Evolutionary conservation across 1,140 invertebrate genomes (phyloP).

Genomic region (Melitaea cinxia): DNA sequence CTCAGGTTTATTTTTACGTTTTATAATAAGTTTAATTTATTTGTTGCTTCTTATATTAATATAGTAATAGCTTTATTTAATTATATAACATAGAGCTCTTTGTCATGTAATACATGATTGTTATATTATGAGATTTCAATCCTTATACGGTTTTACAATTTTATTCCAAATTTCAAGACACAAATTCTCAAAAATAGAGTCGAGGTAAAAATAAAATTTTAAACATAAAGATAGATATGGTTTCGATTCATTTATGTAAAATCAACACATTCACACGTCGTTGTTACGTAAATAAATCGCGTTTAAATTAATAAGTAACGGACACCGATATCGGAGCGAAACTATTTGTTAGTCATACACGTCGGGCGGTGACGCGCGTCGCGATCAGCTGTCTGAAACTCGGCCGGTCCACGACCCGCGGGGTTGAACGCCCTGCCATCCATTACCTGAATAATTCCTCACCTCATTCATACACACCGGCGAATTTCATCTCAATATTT

Average conservation of each 20-base stretch:
- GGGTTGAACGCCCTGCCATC: slow-evolving; percentile 59
- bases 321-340: slow-evolving; percentile 42
- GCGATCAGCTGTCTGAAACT: slow-evolving; percentile 72
- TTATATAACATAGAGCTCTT: too few relatives aligned
- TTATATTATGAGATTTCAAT: too few relatives aligned
- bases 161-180: too few relatives aligned
- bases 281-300: slow-evolving; percentile 43
- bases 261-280: slow-evolving; percentile 20
- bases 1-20: too few relatives aligned
- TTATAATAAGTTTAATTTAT: too few relatives aligned
- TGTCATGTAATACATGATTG: too few relatives aligned
- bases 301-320: slow-evolving; percentile 57
- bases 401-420: slow-evolving; percentile 66
- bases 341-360: slow-evolving; percentile 55
- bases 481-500: slow-evolving; percentile 74
- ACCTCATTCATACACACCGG: slow-evolving; percentile 66
- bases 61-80: too few relatives aligned
- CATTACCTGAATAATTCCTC: slow-evolving; percentile 69
- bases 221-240: slow-evolving; percentile 4
- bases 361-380: slow-evolving; percentile 37
- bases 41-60: too few relatives aligned
- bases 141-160: too few relatives aligned
- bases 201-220: not conserved
- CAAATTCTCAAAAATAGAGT: too few relatives aligned
- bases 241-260: slow-evolving; percentile 13